Base-by-base conservation (phyloP, 2,888 invertebrate genomes). In the Psylliodes chrysocephalus region DNA sequence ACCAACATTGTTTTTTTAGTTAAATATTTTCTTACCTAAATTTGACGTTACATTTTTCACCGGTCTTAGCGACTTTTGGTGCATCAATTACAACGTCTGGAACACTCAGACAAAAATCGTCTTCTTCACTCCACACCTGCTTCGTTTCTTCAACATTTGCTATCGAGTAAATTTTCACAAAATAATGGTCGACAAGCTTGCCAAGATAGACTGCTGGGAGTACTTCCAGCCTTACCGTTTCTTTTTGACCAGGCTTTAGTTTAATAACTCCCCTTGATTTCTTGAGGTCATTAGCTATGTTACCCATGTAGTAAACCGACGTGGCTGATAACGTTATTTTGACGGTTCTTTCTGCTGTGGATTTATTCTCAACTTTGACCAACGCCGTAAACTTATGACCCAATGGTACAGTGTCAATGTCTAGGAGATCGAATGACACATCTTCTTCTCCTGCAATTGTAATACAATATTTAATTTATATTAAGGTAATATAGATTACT, bases 111-210 rank as follows among this genome's bases (percentile, higher is more conserved):
- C 91, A 89, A 82, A 93, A 92, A 81, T 93, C 92, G 72, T 93
- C 93, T 74, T 93, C 92, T 69, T 90, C 91, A 0, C 91, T 90
- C 91, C 92, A 94, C 1, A 91, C 89, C 80, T 93, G 93, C 63
- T 88, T 89, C 12, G 94, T 94, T 81, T 94, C 93, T 60, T 86
- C 85, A 0, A 94, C 93, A 12, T 88, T 89, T 15, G 91, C 91
- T 80, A 92, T 89, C 2, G 90, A 90, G 18, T 90, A 90, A 66
- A 93, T 86, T 83, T 93, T 93, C 86, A 94, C 87, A 78, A 90
- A 90, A 75, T 90, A 88, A 77, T 92, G 91, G 79, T 94, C 94
- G 5, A 92, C 92, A 71, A 93, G 81, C 78, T 91, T 91, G n/a
- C 89, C 88, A 54, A 91, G 76, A 78, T 94, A 94, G 47, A 93